Conservation (phyloP, 2,797 vertebrate species). For the Scolopax rusticola region DNA sequence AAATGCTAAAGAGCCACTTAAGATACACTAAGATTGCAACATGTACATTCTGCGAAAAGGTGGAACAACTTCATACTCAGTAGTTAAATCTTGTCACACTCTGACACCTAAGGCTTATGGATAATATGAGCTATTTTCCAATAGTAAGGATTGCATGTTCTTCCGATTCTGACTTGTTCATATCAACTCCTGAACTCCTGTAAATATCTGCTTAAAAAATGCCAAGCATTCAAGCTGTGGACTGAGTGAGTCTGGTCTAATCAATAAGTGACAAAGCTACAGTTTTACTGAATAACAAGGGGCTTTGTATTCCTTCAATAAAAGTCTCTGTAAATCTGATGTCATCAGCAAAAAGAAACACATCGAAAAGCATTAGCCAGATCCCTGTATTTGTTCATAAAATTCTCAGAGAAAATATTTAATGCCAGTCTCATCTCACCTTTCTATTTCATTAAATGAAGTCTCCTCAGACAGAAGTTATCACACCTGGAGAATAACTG, state of each 20-base stretch:
- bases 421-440: not conserved
- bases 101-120: not conserved
- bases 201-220: not conserved
- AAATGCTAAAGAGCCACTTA: not conserved
- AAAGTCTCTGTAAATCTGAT: not conserved
- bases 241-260: not conserved
- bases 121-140: not conserved
- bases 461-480: not conserved
- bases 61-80: not conserved
- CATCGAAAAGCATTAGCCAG: not conserved
- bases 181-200: not conserved
- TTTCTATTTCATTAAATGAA: not conserved
- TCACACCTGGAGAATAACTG: not conserved
- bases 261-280: rapidly evolving
- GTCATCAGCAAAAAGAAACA: not conserved
- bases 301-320: not conserved
- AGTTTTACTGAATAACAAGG: not conserved
- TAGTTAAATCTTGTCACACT: not conserved
- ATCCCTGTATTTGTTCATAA: not conserved
- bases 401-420: not conserved
- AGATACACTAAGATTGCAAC: not conserved
- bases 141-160: not conserved
- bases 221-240: not conserved
- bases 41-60: not conserved
- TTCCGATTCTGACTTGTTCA: not conserved